phyloP scores from a whole-genome alignment of 2,797 vertebrate genomes.

The Astyanax mexicanus region DNA sequence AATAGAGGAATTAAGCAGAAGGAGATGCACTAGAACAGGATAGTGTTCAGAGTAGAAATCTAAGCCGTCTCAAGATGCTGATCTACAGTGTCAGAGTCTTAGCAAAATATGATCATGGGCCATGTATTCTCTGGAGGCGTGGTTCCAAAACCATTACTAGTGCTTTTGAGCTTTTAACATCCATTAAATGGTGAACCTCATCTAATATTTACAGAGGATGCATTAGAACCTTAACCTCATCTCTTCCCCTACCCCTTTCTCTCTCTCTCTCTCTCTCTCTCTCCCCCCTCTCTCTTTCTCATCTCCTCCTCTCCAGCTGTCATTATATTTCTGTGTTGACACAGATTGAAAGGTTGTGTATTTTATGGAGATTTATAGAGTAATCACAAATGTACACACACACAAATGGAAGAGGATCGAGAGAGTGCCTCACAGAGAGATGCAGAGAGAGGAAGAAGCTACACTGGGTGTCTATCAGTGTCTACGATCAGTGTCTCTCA shows the following conservation, averaged over 20 bases:
- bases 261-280: not conserved
- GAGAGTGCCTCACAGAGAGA: not conserved
- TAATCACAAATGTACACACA: not conserved
- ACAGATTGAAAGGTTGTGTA: slow-evolving; percentile 7
- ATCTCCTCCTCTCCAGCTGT: not conserved
- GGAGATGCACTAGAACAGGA: not conserved
- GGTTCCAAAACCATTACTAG: slow-evolving; percentile 35
- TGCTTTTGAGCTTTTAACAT: slow-evolving; percentile 62
- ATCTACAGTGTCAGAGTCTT: slow-evolving; percentile 30
- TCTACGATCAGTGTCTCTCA: slow-evolving; percentile 50
- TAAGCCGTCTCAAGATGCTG: slow-evolving; percentile 32
- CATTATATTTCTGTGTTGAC: slow-evolving; percentile 3
- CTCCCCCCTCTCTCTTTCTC: not conserved
- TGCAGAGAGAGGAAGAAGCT: not conserved
- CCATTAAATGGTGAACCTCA: slow-evolving; percentile 69
- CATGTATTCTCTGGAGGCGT: slow-evolving; percentile 45
- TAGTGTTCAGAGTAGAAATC: slow-evolving; percentile 13
- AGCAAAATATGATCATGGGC: slow-evolving; percentile 42
- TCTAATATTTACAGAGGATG: slow-evolving; percentile 74
- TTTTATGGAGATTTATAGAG: slow-evolving; percentile 5
- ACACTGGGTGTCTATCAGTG: slow-evolving; percentile 43
- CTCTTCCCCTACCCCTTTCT: slow-evolving; percentile 20
- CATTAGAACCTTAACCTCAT: slow-evolving; percentile 59
- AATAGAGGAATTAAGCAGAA: not conserved
- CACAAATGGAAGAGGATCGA: not conserved